Base-by-base conservation (phyloP, 2,797 vertebrate species). In the Melanotaenia pygmaea region DNA sequence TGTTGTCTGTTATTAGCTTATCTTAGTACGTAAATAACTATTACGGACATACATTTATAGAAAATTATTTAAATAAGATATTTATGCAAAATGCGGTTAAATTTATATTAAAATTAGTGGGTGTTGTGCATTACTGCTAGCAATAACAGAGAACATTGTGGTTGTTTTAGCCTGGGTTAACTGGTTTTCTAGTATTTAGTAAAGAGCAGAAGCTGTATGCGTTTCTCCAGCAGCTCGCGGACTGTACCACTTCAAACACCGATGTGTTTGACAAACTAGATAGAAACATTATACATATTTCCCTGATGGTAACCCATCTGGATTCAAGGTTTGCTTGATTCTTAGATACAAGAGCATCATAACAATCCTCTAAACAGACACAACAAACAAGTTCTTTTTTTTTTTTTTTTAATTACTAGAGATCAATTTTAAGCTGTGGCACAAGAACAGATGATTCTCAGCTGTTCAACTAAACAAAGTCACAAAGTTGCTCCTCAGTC, bases 401-500 rank as follows among this genome's bases (percentile, higher is more conserved):
- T 20, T 50, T 18, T 28, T 20, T 45, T 63, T 53, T 51, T 11
- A 73, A 72, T 54, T 58, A 32, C 32, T 54, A 45, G 12, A 77
- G 53, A 72, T 78, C 45, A 24, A 58, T 59, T 75, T 70, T 45
- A 76, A 76, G 67, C 65, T 76, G 79, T 84, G 86, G 85, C 88
- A 87, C 74, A 0, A 78, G 64, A 26, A 58, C 70, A 64, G 54
- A 20, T 37, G 40, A 47, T 4, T 7, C 13, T 69, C 32, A 35
- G 47, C 58, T 38, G 53, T 64, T 60, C 12, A 16, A 51, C 43
- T 26, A 51, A 1, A 45, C 16, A 18, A 45, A 16, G 40, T 45
- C 40, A 69, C 34, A 79, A 67, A 72, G 61, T 80, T n/a, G 14
- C 9, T 64, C 34, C 28, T 74, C 9, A 57, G 47, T 28, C 58